Conservation (phyloP, 2,113 vertebrate species). For the Tenrec ecaudatus region DNA sequence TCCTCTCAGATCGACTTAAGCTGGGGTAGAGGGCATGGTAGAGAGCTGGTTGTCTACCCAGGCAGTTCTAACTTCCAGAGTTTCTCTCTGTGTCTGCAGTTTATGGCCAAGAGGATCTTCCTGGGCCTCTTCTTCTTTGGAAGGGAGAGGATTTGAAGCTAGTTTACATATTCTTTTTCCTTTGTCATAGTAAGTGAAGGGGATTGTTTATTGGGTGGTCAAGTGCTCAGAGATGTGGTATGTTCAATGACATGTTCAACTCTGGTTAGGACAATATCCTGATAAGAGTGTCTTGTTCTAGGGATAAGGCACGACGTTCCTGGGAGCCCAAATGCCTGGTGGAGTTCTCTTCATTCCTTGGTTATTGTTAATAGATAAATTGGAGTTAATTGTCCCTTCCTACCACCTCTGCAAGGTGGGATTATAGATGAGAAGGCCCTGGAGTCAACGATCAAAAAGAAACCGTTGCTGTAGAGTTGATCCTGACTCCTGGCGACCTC, state of each 20-base stretch:
- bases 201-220: not conserved
- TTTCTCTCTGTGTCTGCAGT: not conserved
- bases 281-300: not conserved
- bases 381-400: not conserved
- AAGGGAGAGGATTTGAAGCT: slow-evolving; percentile 1
- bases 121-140: not conserved
- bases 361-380: not conserved
- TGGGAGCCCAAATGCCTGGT: not conserved
- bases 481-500: not conserved
- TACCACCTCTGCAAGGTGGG: not conserved
- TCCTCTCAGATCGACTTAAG: slow-evolving; percentile 45
- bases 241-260: not conserved
- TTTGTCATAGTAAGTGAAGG: not conserved
- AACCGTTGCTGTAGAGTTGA: not conserved
- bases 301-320: too few species aligned
- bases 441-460: not conserved
- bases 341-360: not conserved
- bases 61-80: not conserved
- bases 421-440: not conserved
- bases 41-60: not conserved
- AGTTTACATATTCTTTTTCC: not conserved
- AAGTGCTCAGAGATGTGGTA: not conserved
- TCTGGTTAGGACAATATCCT: not conserved
- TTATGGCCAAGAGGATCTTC: slow-evolving; percentile 38
- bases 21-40: not conserved